Evolutionary conservation across 1,140 invertebrate species (phyloP).

Genomic region (Megathymus violae): DNA sequence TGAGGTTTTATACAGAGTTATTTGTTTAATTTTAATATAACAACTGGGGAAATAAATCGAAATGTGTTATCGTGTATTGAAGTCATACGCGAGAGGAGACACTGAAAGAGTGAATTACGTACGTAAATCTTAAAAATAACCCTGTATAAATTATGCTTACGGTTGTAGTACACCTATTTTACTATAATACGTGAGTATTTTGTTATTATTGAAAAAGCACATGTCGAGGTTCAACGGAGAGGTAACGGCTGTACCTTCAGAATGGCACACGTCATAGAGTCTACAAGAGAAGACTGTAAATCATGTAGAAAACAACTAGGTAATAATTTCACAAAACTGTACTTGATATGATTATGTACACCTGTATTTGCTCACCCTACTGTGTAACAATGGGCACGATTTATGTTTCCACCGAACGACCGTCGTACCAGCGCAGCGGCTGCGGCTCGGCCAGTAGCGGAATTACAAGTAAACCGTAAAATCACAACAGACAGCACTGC

Average conservation of each 20-base stretch:
- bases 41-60: not conserved
- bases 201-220: conserved; percentile 74
- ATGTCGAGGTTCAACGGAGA: conserved; percentile 72
- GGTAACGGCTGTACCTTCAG: conserved; percentile 71
- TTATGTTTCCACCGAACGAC: too few species aligned
- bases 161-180: conserved; percentile 69
- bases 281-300: conserved; percentile 68
- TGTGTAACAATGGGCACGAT: conserved; percentile 45
- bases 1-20: conserved; percentile 79
- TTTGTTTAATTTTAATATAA: conserved; percentile 56
- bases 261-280: conserved; percentile 76
- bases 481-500: conserved; percentile 10
- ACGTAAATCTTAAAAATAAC: conserved; percentile 73
- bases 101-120: conserved; percentile 24
- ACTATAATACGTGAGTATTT: conserved; percentile 79
- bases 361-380: conserved; percentile 42
- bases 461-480: conserved; percentile 1
- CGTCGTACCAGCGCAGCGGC: too few species aligned
- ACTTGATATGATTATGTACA: conserved; percentile 78
- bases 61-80: not conserved
- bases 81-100: conserved; percentile 32
- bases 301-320: conserved; percentile 58
- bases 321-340: conserved; percentile 71
- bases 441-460: conserved; percentile 12
- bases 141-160: conserved; percentile 83